phyloP scores from a whole-genome alignment of 2,113 vertebrate species.

The Cebus imitator region DNA sequence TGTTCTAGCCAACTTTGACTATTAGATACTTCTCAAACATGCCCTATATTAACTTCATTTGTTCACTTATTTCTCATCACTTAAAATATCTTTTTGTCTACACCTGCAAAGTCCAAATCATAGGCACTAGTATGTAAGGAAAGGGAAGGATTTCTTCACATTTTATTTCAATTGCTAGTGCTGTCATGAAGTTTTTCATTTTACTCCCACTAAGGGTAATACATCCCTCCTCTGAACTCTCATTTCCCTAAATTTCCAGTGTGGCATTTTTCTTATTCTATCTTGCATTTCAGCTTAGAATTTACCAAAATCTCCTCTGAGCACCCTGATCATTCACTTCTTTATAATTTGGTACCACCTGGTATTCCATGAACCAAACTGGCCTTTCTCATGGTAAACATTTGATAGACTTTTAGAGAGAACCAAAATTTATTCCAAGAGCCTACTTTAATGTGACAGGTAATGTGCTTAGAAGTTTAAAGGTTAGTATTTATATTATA shows the following conservation, averaged over 20 bases:
- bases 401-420: neutral
- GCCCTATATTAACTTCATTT: neutral
- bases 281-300: neutral
- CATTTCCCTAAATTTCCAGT: neutral
- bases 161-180: neutral
- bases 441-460: neutral
- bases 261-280: neutral
- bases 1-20: neutral
- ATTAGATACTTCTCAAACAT: neutral
- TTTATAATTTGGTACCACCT: neutral
- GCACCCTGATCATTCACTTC: neutral
- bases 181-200: neutral
- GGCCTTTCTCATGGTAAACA: neutral
- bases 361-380: neutral
- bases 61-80: neutral
- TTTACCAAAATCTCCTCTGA: neutral
- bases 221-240: neutral
- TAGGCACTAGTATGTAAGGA: neutral
- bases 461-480: neutral
- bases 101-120: neutral
- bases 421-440: neutral
- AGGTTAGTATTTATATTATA: neutral
- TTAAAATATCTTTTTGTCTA: neutral
- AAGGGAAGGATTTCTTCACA: neutral
- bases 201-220: neutral